Percentiles rank a stretch among this genome's conserved stretches.
Conservation (phyloP, 2,797 vertebrate genomes). For the Brotula barbata region DNA sequence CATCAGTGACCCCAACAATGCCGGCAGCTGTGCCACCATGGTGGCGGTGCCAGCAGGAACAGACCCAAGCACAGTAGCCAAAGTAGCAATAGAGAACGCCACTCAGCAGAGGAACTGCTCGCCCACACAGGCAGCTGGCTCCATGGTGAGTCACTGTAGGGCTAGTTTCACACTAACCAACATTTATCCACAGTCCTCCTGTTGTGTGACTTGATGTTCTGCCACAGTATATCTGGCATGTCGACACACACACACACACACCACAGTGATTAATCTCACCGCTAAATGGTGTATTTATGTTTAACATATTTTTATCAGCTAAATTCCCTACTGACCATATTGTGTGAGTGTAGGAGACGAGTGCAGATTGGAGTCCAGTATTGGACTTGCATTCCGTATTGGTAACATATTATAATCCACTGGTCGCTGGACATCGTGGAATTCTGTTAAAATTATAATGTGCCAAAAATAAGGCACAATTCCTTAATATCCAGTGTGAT, state of each 20-base stretch:
- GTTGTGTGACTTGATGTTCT: constrained; percentile 18
- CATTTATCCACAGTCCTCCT: constrained; percentile 6
- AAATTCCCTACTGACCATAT: too few relatives aligned
- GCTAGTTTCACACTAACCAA: constrained; percentile 4
- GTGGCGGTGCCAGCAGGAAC: constrained; percentile 97
- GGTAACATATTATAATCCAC: too few relatives aligned
- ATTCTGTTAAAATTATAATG: too few relatives aligned
- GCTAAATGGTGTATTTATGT: neutral
- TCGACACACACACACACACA: neutral
- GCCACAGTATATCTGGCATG: constrained; percentile 1
- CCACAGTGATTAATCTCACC: constrained; percentile 5
- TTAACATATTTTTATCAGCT: neutral
- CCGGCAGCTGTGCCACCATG: constrained; percentile 97
- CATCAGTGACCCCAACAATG: constrained; percentile 99
- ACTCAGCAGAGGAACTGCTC: constrained; percentile 94
- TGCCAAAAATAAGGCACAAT: too few relatives aligned
- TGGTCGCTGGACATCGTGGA: too few relatives aligned
- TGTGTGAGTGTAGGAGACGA: too few relatives aligned
- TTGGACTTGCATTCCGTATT: too few relatives aligned
- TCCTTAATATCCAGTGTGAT: too few relatives aligned
- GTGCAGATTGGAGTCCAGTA: too few relatives aligned
- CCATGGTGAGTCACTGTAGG: constrained; percentile 75
- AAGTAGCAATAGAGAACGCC: constrained; percentile 99
- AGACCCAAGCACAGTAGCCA: constrained; percentile 99
- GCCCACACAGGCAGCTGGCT: constrained; percentile 83